Conservation (phyloP, 2,797 vertebrate genomes). For the Epinephelus coioides region DNA sequence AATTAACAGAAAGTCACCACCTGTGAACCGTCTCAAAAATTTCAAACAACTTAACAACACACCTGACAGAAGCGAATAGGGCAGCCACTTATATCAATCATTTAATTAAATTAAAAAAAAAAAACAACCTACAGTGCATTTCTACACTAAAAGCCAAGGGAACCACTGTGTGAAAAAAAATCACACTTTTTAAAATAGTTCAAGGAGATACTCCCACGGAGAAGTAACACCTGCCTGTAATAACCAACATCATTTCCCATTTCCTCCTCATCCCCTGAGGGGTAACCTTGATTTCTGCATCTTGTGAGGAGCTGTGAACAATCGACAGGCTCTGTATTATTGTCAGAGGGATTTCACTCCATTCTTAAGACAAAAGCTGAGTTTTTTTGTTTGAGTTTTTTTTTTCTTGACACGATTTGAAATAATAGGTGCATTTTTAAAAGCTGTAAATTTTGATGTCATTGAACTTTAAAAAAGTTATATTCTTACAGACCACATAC, state of each 20-base stretch:
- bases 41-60: not conserved
- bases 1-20: not conserved
- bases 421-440: constrained; percentile 22
- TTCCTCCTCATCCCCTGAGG: constrained; percentile 54
- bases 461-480: constrained; percentile 4
- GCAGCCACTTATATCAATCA: constrained; percentile 1
- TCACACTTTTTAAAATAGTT: constrained; percentile 53
- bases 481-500: not conserved
- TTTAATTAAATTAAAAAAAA: constrained; percentile 6
- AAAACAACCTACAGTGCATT: not conserved
- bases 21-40: not conserved
- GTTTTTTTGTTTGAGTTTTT: not conserved
- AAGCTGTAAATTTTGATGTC: not conserved
- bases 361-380: constrained; percentile 8
- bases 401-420: constrained; percentile 18
- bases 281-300: constrained; percentile 69
- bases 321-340: constrained; percentile 37
- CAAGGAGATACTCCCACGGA: constrained; percentile 62
- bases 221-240: constrained; percentile 62
- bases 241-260: constrained; percentile 68
- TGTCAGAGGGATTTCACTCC: constrained; percentile 45
- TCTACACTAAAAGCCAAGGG: constrained; percentile 36
- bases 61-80: not conserved
- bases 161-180: constrained; percentile 8
- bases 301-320: constrained; percentile 60